Base-by-base conservation (phyloP, 2,888 invertebrate species). In the Piscicola geometra region DNA sequence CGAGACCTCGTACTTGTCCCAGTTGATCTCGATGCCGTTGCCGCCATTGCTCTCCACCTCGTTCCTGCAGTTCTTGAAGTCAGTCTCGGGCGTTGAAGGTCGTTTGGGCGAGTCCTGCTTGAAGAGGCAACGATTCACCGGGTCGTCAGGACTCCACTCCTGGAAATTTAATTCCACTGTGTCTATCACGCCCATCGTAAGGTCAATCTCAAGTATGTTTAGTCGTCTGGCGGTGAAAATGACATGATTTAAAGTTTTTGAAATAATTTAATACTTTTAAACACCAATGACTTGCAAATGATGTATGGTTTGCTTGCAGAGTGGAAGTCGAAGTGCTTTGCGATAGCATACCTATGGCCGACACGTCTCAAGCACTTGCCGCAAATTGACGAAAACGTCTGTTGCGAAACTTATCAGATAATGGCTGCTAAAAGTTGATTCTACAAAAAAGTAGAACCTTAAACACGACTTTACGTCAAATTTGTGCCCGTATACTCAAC, bases 1-100 rank as follows among this genome's bases (percentile, higher is more conserved):
- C 25, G 60, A 56, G 5, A 56, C n/a, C n/a, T 56, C 25, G n/a
- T 25, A 56, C 60, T 56, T 56, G n/a, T 56, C 60, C 60, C 60
- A 56, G 60, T 56, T 56, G 9, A 56, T 56, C n/a, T 56, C 60
- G 25, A 56, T 56, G 5, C 60, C 60, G n/a, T 56, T 56, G 5
- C 60, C 60, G 60, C 60, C 60, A 56, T 56, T 56, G 60, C 21
- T 5, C 25, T 56, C 60, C n/a, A 41, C 41, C 15, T 41, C 41
- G 15, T 41, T 41, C 41, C 41, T 41, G 5, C 9, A 5, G 41
- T 41, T 41, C 15, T 41, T 41, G 41, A 41, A 41, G 15, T 41
- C 41, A 9, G 15, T 15, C 15, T 41, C 41, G 15, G 41, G 41
- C 15, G 60, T 18, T 21, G 60, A 25, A 15, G 60, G 25, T 56